Evolutionary conservation across 2,888 invertebrate genomes (phyloP).

Genomic region (Campoplex capitator): DNA sequence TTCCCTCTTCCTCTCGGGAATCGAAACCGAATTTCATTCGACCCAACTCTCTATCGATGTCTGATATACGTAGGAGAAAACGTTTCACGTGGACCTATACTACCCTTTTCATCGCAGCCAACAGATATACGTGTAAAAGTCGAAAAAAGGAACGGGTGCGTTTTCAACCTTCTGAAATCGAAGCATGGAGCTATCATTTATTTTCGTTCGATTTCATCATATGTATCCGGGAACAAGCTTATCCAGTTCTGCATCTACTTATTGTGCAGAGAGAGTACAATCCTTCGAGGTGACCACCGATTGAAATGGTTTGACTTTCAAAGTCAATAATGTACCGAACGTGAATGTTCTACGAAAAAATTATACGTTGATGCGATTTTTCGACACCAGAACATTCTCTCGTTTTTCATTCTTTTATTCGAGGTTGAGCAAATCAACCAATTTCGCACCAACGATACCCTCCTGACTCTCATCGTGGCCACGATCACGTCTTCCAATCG

Average conservation of each 20-base stretch:
- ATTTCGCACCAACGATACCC: constrained; percentile 61
- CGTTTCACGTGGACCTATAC: constrained; percentile 49
- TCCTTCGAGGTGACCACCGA: not conserved
- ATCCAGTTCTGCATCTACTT: not conserved
- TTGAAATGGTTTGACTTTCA: not conserved
- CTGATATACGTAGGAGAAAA: constrained; percentile 48
- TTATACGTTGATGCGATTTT: not conserved
- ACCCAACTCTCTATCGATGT: constrained; percentile 34
- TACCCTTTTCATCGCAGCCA: constrained; percentile 49
- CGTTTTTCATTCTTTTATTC: constrained; percentile 21
- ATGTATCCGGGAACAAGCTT: not conserved
- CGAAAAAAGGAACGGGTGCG: constrained; percentile 23
- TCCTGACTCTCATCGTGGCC: constrained; percentile 46
- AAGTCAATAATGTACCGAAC: not conserved
- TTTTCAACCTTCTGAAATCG: constrained; percentile 34
- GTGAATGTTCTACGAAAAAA: not conserved
- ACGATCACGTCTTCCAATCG: constrained; percentile 50
- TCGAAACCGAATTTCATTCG: constrained; percentile 65
- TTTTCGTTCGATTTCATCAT: constrained; percentile 49
- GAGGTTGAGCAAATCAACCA: constrained; percentile 56
- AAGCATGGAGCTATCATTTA: constrained; percentile 41
- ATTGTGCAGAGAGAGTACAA: not conserved
- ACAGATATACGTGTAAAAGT: constrained; percentile 13
- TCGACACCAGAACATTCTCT: not conserved
- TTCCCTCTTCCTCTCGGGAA: constrained; percentile 61